phyloP scores from a whole-genome alignment of 2,113 vertebrate genomes.

The Ptilonorhynchus violaceus region DNA sequence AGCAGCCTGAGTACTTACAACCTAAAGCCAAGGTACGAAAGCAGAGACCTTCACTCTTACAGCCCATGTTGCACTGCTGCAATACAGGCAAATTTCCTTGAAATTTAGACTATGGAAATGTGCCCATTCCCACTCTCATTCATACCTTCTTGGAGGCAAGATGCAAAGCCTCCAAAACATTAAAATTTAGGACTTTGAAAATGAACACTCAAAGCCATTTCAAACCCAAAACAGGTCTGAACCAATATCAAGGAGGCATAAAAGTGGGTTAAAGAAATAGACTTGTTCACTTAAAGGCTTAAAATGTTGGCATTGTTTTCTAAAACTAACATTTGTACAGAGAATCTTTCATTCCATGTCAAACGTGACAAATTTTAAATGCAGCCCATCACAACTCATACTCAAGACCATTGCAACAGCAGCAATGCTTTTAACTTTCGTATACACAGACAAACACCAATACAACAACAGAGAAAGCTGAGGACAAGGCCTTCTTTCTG shows the following conservation, averaged over 20 bases:
- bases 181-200: neutral
- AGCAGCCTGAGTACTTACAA: neutral
- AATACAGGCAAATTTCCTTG: neutral
- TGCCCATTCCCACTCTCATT: neutral
- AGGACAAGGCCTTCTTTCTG: neutral
- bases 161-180: neutral
- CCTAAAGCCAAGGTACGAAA: neutral
- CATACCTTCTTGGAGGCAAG: neutral
- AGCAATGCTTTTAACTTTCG: neutral
- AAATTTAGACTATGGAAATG: neutral
- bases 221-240: neutral
- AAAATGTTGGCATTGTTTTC: neutral
- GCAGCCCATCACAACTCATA: neutral
- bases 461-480: neutral
- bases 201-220: neutral
- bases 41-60: neutral
- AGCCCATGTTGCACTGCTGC: neutral
- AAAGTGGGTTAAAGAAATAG: neutral
- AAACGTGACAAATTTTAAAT: neutral
- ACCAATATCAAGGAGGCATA: neutral
- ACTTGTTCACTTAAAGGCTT: neutral
- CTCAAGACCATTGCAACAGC: neutral
- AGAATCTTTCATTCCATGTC: neutral
- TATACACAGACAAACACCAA: neutral
- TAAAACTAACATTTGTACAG: neutral